phyloP scores from a whole-genome alignment of 2,888 invertebrate species.

The Drosophila anceps region DNA sequence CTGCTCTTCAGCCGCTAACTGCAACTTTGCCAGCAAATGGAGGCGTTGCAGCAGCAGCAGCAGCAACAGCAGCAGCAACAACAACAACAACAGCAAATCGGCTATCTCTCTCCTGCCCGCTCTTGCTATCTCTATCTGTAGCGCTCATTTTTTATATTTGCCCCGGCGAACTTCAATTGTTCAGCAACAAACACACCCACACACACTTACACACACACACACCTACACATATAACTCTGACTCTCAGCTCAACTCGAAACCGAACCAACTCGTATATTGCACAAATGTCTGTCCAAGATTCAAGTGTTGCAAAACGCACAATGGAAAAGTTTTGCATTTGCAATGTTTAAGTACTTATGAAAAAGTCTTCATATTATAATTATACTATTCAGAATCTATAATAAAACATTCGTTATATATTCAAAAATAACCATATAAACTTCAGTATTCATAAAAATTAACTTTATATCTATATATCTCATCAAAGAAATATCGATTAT shows the following conservation, averaged over 20 bases:
- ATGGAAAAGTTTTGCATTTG: slow-evolving; percentile 16
- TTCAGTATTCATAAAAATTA: background rate
- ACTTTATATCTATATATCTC: no score
- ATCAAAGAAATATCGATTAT: background rate
- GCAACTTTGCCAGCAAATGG: slow-evolving; percentile 61
- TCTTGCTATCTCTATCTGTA: slow-evolving; percentile 17
- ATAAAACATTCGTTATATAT: background rate
- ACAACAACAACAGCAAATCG: slow-evolving; percentile 51
- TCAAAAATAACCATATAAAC: background rate
- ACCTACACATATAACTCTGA: slow-evolving; percentile 29
- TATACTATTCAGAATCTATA: background rate
- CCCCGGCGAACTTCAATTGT: slow-evolving; percentile 77
- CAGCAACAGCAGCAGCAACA: slow-evolving; percentile 53
- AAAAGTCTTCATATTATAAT: background rate
- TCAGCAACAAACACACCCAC: slow-evolving; percentile 66
- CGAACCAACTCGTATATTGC: slow-evolving; percentile 48
- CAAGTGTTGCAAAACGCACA: slow-evolving; percentile 53
- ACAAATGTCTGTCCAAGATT: slow-evolving; percentile 58
- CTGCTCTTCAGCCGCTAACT: slow-evolving; percentile 7
- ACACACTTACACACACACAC: slow-evolving; percentile 11
- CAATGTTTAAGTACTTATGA: background rate
- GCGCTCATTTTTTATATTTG: slow-evolving; percentile 73
- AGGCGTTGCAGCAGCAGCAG: slow-evolving; percentile 70
- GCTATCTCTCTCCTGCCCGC: slow-evolving; percentile 14
- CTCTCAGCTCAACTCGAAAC: slow-evolving; percentile 41